Evolutionary conservation across 1,140 invertebrate species (phyloP), one percentile per base, ranked within the genome.

Genomic region (Oppia nitens): DNA sequence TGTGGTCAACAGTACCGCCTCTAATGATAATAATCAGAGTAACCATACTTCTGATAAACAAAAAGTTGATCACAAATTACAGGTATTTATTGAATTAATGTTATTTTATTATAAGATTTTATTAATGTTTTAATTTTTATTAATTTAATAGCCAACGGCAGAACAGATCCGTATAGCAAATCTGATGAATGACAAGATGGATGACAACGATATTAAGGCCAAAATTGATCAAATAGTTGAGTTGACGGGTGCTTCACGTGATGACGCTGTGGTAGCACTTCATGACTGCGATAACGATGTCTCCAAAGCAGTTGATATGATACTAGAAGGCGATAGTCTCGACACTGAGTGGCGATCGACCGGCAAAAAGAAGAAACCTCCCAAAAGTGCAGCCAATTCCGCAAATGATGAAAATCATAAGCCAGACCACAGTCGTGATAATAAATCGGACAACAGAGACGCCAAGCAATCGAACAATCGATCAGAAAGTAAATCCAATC

Each of bases 331-430:
- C 56, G 74, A 72, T 62, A 53, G 26, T 50, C 23, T 59, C 27
- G 62, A 58, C 9, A 53, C 77, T 66, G 81, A 82, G 71, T 87
- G 83, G 84, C 79, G 81, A 66, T 83, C 80, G 54, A 80, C 78
- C 23, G 75, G 84, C 25, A 89, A 88, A 72, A 90, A 89, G 74
- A 91, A 87, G 74, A 83, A 71, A 61, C 64, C 64, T 32, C 62
- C 65, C 49, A 61, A 64, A 55, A 25, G 29, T n/a, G 32, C 48
- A 47, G 52, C 60, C 14, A 6, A 57, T 32, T 63, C 66, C 54
- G 62, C 65, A 47, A 63, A 64, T 47, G 59, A 60, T 24, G 66
- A 68, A 55, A 65, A 66, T 28, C 47, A 64, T 24, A 49, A 24
- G n/a, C 51, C 63, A 29, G 47, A 28, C 45, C 55, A 61, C 17